A percentile compares a stretch with the other conserved stretches of the same genome.
phyloP scores from a whole-genome alignment of 2,888 invertebrate genomes.

The Drosophila anomalipes region DNA sequence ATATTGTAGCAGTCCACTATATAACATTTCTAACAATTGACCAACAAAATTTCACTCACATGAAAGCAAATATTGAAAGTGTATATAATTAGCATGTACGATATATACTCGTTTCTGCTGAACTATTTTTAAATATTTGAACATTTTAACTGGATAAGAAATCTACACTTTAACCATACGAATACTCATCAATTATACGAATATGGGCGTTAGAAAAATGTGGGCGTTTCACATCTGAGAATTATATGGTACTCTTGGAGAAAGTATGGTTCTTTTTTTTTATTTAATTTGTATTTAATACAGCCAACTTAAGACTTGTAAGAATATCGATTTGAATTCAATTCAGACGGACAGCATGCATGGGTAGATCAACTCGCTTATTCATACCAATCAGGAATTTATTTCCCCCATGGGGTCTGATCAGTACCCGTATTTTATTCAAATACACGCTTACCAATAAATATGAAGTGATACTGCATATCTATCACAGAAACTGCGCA shows the following conservation, averaged over 20 bases:
- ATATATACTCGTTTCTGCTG: neutral
- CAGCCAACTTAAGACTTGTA: neutral
- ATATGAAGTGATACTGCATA: neutral
- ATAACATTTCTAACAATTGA: constrained; percentile 2
- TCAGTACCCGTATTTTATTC: neutral
- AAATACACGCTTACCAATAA: neutral
- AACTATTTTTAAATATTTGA: neutral
- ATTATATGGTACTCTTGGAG: neutral
- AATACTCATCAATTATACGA: neutral
- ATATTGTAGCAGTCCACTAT: constrained; percentile 13
- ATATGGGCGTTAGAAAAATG: neutral
- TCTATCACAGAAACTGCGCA: constrained; percentile 4
- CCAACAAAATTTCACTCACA: constrained; percentile 37
- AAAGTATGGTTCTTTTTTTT: neutral
- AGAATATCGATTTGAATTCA: neutral
- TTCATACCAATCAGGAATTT: neutral
- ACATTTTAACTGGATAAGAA: neutral
- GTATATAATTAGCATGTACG: neutral
- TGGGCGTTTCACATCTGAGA: neutral
- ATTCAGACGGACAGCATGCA: neutral
- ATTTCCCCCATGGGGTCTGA: neutral
- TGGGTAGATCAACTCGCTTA: neutral
- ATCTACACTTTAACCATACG: neutral
- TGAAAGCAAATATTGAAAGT: neutral
- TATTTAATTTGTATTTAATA: neutral